Evolutionary conservation across 2,888 invertebrate genomes (phyloP), one percentile per base, ranked within the genome.

Genomic region (Athalia cordata): DNA sequence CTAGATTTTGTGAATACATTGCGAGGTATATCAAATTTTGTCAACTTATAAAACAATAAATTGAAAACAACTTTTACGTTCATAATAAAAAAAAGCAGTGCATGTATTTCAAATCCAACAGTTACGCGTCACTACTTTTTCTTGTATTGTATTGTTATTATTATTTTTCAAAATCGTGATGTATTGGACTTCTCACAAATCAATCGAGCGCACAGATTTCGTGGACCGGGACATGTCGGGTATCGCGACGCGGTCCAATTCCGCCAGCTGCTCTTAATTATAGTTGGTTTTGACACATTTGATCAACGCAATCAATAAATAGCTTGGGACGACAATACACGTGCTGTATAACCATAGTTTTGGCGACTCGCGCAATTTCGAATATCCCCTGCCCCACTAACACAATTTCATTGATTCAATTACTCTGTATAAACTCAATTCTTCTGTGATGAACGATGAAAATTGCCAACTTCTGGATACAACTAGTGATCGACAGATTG

Each of bases 271-370:
- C 59, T 72, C 45, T 72, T 59, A 59, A 72, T 59, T 57, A 72
- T 57, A 72, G 72, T 72, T 59, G 52, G 47, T 59, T 72, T 72
- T 72, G 57, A 72, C 72, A 72, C 72, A 72, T 72, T 45, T 72
- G 72, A 72, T 72, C 72, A 72, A 59, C 59, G 72, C 45, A 47
- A 72, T 45, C 47, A 29, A 29, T 29, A 29, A 29, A 29, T 29
- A 29, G 29, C 2, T 29, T 45, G 13, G 47, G 6, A 13, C 47
- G 59, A 72, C 72, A 59, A 47, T 72, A 47, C 59, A 29, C 2
- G 29, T 2, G 29, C 29, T 29, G 29, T 29, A 29, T 29, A 29
- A 29, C 29, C 29, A 29, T 29, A 29, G 29, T 29, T 72, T 72
- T 72, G 13, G 47, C 57, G 57, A 70, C 70, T 43, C 55, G 11